These are phyloP conservation scores for Xyrichtys novacula DNA, from an alignment of 2,797 vertebrate genomes.

Conservation along the genomic window DNA sequence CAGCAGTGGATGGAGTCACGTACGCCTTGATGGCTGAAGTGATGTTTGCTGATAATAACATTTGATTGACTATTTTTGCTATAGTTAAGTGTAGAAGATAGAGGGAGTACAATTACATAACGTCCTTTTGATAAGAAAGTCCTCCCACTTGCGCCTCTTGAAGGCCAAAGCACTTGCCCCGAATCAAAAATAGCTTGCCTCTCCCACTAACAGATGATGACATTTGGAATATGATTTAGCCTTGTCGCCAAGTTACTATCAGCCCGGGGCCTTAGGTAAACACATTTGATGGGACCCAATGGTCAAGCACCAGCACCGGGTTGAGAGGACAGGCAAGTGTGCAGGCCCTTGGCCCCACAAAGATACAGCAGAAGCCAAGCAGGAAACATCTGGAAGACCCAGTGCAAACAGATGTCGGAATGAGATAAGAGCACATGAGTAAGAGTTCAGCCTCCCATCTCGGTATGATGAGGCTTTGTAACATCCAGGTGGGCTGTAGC, in stretches of 20 bases:
- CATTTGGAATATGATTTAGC: slow-evolving; percentile 82
- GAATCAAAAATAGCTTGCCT: slow-evolving; percentile 74
- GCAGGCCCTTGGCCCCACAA: slow-evolving; percentile 65
- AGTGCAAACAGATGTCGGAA: slow-evolving; percentile 86
- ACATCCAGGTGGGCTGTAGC: slow-evolving; percentile 83
- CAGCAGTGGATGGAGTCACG: slow-evolving; percentile 71
- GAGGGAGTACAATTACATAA: slow-evolving; percentile 48
- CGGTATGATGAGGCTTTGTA: slow-evolving; percentile 74
- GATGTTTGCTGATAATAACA: slow-evolving; percentile 46
- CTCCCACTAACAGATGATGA: slow-evolving; percentile 75
- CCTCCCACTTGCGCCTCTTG: slow-evolving; percentile 40
- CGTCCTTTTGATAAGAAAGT: slow-evolving; percentile 50
- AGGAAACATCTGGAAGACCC: slow-evolving; percentile 89
- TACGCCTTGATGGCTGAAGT: slow-evolving; percentile 53
- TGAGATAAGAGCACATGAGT: slow-evolving; percentile 81
- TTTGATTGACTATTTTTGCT: slow-evolving; percentile 48
- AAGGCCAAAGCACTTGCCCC: slow-evolving; percentile 65
- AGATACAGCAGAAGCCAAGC: slow-evolving; percentile 80
- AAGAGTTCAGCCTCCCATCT: slow-evolving; percentile 71
- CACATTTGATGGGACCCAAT: slow-evolving; percentile 78
- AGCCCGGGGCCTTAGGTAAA: slow-evolving; percentile 78
- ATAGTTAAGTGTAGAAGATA: slow-evolving; percentile 7
- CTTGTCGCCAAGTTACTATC: slow-evolving; percentile 80
- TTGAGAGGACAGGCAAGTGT: slow-evolving; percentile 71
- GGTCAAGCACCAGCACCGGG: slow-evolving; percentile 62